A percentile compares a stretch with the other conserved stretches of the same genome.
Evolutionary conservation across 2,888 invertebrate genomes (phyloP).

Genomic region (Xestobium rufovillosum): DNA sequence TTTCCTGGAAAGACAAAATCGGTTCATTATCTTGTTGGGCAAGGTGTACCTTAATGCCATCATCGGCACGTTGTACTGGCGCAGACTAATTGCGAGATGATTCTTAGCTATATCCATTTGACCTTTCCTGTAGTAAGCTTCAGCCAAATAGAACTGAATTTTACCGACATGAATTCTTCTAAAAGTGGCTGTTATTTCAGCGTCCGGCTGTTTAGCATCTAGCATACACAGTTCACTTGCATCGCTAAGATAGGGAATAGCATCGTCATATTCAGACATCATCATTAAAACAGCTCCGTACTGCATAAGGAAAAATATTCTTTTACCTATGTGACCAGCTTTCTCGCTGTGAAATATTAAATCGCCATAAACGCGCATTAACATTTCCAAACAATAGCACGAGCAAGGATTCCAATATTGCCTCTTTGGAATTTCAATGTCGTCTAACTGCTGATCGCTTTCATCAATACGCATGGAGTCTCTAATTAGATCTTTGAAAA

Average conservation of each 20-base stretch:
- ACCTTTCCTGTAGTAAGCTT: slow-evolving; percentile 24
- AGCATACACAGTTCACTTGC: slow-evolving; percentile 26
- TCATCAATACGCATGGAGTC: slow-evolving; percentile 1
- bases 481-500: slow-evolving; percentile 17
- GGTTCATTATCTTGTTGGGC: slow-evolving; percentile 14
- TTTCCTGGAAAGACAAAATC: slow-evolving; percentile 14
- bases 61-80: slow-evolving; percentile 30
- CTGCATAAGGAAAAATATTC: slow-evolving; percentile 34
- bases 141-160: slow-evolving; percentile 26
- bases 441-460: neutral
- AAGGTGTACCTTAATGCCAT: slow-evolving; percentile 22
- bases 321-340: slow-evolving; percentile 27
- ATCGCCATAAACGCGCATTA: slow-evolving; percentile 24
- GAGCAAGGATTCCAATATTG: slow-evolving; percentile 25
- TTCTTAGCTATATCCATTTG: slow-evolving; percentile 25
- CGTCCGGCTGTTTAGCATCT: slow-evolving; percentile 19
- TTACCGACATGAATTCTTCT: slow-evolving; percentile 25
- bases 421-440: slow-evolving; percentile 5
- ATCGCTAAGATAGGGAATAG: slow-evolving; percentile 29
- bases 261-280: slow-evolving; percentile 32
- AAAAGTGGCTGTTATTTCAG: slow-evolving; percentile 18
- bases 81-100: slow-evolving; percentile 26
- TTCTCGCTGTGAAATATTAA: slow-evolving; percentile 26
- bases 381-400: slow-evolving; percentile 31
- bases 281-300: slow-evolving; percentile 34